Conservation (phyloP, 1,140 invertebrate genomes). For the Bicyclus anynana region DNA sequence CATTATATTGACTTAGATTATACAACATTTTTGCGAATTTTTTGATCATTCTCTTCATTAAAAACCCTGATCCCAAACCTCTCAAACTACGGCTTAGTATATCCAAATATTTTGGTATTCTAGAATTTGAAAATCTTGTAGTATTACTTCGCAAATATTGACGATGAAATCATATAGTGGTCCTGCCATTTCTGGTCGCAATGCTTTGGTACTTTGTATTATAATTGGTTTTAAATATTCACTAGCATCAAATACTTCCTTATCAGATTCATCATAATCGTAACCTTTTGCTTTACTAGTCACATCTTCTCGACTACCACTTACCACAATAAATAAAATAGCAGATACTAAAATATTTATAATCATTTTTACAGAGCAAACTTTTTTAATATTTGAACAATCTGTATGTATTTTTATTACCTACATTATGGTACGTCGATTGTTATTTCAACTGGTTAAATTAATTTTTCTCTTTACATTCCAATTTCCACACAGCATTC, state of each 20-base stretch:
- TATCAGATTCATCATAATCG: background rate
- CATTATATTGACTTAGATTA: constrained; percentile 19
- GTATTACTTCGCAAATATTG: constrained; percentile 28
- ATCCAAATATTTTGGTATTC: constrained; percentile 25
- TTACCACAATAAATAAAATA: background rate
- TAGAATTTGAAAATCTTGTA: constrained; percentile 27
- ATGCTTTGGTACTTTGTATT: background rate
- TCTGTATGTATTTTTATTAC: background rate
- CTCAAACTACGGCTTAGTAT: constrained; percentile 25
- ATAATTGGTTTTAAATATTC: constrained; percentile 1
- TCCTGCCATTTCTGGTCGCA: constrained; percentile 4
- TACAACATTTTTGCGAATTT: constrained; percentile 23
- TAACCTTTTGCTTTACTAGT: background rate
- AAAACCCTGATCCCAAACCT: constrained; percentile 23
- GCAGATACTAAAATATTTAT: background rate
- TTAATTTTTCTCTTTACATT: constrained; percentile 14
- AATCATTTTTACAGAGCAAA: background rate
- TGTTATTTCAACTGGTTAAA: constrained; percentile 3
- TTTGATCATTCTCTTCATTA: constrained; percentile 29
- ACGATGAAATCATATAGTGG: constrained; percentile 29
- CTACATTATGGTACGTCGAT: background rate
- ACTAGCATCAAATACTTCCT: constrained; percentile 6
- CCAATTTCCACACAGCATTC: constrained; percentile 10
- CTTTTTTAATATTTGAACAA: background rate
- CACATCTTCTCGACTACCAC: constrained; percentile 11